A percentile compares a stretch with the other conserved stretches of the same genome.
phyloP scores from a whole-genome alignment of 1,140 invertebrate genomes.

The Mya arenaria region DNA sequence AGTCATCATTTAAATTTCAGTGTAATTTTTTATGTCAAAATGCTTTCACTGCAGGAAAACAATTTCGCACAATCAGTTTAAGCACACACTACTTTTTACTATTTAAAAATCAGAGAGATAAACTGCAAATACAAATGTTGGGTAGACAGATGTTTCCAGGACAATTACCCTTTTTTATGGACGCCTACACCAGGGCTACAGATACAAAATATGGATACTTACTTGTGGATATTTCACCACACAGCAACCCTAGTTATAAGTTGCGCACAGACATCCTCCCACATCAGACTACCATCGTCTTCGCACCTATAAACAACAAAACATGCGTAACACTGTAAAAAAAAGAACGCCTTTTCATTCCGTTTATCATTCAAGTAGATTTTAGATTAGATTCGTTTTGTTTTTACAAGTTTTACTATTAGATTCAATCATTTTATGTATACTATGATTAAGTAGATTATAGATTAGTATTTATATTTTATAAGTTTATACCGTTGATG shows the following conservation, averaged over 20 bases:
- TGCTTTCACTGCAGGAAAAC: conserved; percentile 24
- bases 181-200: conserved; percentile 11
- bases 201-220: conserved; percentile 12
- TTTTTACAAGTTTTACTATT: too few relatives aligned
- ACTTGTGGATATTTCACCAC: conserved; percentile 24
- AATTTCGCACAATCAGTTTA: conserved; percentile 41
- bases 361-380: background rate
- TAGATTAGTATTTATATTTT: too few relatives aligned
- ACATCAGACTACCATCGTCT: conserved; percentile 11
- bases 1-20: conserved; percentile 46
- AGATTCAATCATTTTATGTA: too few relatives aligned
- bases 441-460: too few relatives aligned
- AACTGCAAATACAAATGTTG: conserved; percentile 38
- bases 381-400: too few relatives aligned
- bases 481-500: too few relatives aligned
- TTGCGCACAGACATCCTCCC: conserved; percentile 26
- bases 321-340: background rate
- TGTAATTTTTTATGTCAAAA: conserved; percentile 31
- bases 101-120: conserved; percentile 52
- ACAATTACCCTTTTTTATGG: conserved; percentile 24
- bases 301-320: conserved; percentile 3
- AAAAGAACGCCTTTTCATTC: conserved; percentile 16
- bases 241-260: conserved; percentile 19
- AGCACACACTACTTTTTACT: conserved; percentile 48
- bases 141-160: conserved; percentile 45